These are phyloP conservation scores for Labrus mixtus DNA, from an alignment of 2,113 vertebrate species.

Conservation along the genomic window DNA sequence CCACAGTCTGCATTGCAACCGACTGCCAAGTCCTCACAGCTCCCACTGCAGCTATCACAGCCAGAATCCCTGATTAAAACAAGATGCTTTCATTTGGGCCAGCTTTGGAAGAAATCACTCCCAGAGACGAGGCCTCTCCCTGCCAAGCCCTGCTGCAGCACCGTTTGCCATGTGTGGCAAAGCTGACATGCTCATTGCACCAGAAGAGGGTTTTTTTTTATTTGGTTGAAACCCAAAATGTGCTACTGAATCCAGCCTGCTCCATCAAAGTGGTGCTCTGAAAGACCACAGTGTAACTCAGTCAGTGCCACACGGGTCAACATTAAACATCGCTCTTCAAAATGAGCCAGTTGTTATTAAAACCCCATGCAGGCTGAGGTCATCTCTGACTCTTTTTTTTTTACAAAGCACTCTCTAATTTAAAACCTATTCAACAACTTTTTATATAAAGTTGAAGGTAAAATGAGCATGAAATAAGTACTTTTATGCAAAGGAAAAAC, in stretches of 20 bases:
- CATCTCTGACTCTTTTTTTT: slow-evolving; percentile 47
- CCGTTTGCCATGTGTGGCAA: slow-evolving; percentile 76
- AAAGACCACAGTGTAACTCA: slow-evolving; percentile 60
- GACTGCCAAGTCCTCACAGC: slow-evolving; percentile 84
- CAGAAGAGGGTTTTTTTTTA: slow-evolving; percentile 49
- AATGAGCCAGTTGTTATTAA: slow-evolving; percentile 67
- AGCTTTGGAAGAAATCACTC: slow-evolving; percentile 85
- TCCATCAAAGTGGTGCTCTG: slow-evolving; percentile 62
- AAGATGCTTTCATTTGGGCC: slow-evolving; percentile 86
- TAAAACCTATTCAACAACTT: slow-evolving; percentile 52
- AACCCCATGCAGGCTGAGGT: slow-evolving; percentile 61
- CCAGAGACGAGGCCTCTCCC: slow-evolving; percentile 77
- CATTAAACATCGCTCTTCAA: slow-evolving; percentile 57
- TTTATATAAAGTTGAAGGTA: slow-evolving; percentile 49
- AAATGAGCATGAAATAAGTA: slow-evolving; percentile 52
- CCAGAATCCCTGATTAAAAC: slow-evolving; percentile 88
- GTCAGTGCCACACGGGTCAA: slow-evolving; percentile 48
- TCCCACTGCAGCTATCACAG: slow-evolving; percentile 81
- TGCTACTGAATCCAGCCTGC: slow-evolving; percentile 73
- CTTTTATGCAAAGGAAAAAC: slow-evolving; percentile 34
- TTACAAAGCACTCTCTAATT: slow-evolving; percentile 66
- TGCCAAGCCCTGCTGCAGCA: slow-evolving; percentile 81
- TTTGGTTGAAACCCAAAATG: slow-evolving; percentile 64
- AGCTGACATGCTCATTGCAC: slow-evolving; percentile 75
- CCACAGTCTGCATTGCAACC: slow-evolving; percentile 78